Base-by-base conservation (phyloP, 2,113 vertebrate genomes). In the Illadopsis cleaveri region DNA sequence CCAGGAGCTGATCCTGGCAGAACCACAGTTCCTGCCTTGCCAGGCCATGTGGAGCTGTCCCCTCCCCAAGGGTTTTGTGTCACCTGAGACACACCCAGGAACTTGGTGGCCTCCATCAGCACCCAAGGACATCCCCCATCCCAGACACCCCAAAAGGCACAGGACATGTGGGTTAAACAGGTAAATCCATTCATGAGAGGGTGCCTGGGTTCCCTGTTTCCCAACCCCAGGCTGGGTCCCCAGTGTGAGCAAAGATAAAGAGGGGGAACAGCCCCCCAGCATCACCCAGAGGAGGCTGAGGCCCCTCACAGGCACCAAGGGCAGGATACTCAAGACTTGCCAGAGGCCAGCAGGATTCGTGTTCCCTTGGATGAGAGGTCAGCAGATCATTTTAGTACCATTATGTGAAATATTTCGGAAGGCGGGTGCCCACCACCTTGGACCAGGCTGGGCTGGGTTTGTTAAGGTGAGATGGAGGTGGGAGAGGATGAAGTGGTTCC, bases 201-300 rank as follows among this genome's bases (percentile, higher is more conserved):
- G 13, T 82, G 48, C 19, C 0, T 0, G 0, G 7, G 5, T 3
- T 17, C 44, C 38, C 24, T 0, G 0, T 68, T 54, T 51, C 25
- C 31, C 45, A 61, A 44, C 65, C 54, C 33, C 20, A 13, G 85
- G 50, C 24, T 64, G 58, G 51, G 16, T 51, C 23, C 37, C 21
- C 2, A 1, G 25, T 1, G 24, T 37, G 31, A 66, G 38, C 9
- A 2, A 35, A 70, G 84, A 42, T 9, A 9, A 44, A 54, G 70
- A 58, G 22, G 42, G 61, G 48, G 19, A 25, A 22, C 6, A 80
- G 15, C 5, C 5, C 40, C n/a, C 20, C 9, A 45, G 53, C 53
- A 76, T 40, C 7, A 2, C 27, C 20, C 1, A 4, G n/a, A 30
- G 57, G 69, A 40, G 50, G 61, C 33, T 45, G 71, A 45, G 16